Conservation (phyloP, 2,113 vertebrate genomes). For the Dicaeum eximium region DNA sequence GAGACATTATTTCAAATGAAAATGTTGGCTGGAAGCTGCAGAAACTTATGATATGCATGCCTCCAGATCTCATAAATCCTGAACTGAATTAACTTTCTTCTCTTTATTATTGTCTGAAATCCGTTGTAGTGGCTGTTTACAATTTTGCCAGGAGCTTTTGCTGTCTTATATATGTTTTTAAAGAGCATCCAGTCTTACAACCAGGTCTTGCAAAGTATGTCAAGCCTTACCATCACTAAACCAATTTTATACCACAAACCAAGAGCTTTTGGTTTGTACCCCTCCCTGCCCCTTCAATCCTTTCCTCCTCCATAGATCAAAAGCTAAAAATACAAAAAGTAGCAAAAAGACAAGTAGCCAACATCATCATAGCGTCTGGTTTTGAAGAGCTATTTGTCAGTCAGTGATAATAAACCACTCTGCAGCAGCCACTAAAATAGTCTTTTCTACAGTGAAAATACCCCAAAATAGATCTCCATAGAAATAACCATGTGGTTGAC, state of each 20-base stretch:
- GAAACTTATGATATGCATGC: neutral
- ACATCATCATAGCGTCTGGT: neutral
- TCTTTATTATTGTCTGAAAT: neutral
- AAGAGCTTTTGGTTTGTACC: neutral
- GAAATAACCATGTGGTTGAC: neutral
- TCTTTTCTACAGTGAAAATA: neutral
- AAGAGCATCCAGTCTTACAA: neutral
- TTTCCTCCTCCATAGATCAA: neutral
- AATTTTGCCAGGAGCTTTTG: neutral
- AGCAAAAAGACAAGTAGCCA: neutral
- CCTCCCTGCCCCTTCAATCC: accelerated
- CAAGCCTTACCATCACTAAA: neutral
- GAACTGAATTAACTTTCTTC: neutral
- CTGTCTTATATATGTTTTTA: neutral
- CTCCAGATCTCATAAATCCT: neutral
- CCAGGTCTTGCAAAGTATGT: neutral
- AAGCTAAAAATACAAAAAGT: neutral
- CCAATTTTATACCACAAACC: neutral
- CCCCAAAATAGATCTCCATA: neutral
- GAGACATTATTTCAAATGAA: slow-evolving; percentile 55
- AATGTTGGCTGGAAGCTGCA: slow-evolving; percentile 10
- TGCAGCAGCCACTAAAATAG: neutral
- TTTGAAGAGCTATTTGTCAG: neutral
- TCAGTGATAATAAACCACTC: neutral
- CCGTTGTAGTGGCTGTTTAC: neutral